Conservation (phyloP, 2,888 invertebrate species). For the Dasysyrphus tricinctus region DNA sequence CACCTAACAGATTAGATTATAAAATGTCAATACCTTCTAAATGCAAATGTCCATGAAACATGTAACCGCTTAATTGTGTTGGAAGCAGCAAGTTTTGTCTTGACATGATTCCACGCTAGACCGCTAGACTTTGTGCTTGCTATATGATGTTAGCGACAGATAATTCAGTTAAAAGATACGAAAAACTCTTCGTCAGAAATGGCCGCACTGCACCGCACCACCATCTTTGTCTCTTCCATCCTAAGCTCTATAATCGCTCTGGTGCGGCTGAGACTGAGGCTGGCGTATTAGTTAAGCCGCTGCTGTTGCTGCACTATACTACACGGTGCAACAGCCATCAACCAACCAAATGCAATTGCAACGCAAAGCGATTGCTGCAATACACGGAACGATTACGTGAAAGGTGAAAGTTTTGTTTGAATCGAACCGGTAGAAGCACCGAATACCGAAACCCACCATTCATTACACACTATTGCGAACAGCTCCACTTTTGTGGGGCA, state of each 20-base stretch:
- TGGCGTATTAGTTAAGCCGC: slow-evolving; percentile 21
- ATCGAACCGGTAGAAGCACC: slow-evolving; percentile 75
- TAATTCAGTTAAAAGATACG: slow-evolving; percentile 56
- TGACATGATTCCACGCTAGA: slow-evolving; percentile 63
- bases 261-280: slow-evolving; percentile 25
- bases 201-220: background rate
- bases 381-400: slow-evolving; percentile 82
- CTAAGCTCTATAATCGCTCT: slow-evolving; percentile 29
- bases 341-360: slow-evolving; percentile 64
- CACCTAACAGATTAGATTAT: slow-evolving; percentile 43
- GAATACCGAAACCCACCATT: slow-evolving; percentile 62
- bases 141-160: slow-evolving; percentile 51
- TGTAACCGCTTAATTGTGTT: slow-evolving; percentile 69
- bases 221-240: slow-evolving; percentile 23
- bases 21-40: slow-evolving; percentile 49
- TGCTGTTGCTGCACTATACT: slow-evolving; percentile 9
- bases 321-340: slow-evolving; percentile 57
- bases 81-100: slow-evolving; percentile 66
- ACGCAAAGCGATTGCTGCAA: slow-evolving; percentile 75
- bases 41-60: slow-evolving; percentile 72
- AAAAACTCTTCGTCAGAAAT: slow-evolving; percentile 62
- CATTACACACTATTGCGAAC: slow-evolving; percentile 71
- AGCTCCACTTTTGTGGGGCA: slow-evolving; percentile 72
- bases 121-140: slow-evolving; percentile 56
- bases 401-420: slow-evolving; percentile 82